Evolutionary conservation across 2,797 vertebrate genomes (phyloP).

Genomic region (Lacerta viridis): DNA sequence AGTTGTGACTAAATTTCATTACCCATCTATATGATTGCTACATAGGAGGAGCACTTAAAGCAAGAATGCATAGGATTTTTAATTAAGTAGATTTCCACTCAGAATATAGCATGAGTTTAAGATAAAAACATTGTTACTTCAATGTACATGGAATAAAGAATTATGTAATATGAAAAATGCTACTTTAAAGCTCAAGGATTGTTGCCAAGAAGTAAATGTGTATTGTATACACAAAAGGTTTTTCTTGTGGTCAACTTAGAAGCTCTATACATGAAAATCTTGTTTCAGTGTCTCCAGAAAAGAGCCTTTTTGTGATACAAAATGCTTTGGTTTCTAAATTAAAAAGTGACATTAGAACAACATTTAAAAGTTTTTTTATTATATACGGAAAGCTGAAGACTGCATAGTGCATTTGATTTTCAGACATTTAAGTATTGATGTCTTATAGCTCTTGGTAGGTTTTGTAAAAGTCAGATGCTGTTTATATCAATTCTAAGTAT

Average conservation of each 20-base stretch:
- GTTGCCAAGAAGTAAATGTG: constrained; percentile 33
- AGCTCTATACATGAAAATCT: constrained; percentile 21
- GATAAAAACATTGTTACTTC: constrained; percentile 14
- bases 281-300: neutral
- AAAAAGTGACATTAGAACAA: constrained; percentile 44
- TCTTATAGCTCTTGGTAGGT: neutral
- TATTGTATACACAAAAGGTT: constrained; percentile 31
- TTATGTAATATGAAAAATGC: constrained; percentile 36
- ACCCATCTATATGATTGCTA: neutral
- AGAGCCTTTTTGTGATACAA: neutral
- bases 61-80: neutral
- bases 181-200: constrained; percentile 34
- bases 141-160: neutral
- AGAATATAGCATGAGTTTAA: neutral
- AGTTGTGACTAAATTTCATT: constrained; percentile 3
- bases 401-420: neutral
- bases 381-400: neutral
- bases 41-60: neutral
- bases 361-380: neutral
- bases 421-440: neutral
- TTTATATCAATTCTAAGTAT: neutral
- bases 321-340: constrained; percentile 37
- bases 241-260: neutral
- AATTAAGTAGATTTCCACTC: neutral
- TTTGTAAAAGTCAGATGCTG: neutral